Evolutionary conservation across 53 echinoderm and acorn worm genomes (phyloP).

Genomic region (Holothuria leucospilota): DNA sequence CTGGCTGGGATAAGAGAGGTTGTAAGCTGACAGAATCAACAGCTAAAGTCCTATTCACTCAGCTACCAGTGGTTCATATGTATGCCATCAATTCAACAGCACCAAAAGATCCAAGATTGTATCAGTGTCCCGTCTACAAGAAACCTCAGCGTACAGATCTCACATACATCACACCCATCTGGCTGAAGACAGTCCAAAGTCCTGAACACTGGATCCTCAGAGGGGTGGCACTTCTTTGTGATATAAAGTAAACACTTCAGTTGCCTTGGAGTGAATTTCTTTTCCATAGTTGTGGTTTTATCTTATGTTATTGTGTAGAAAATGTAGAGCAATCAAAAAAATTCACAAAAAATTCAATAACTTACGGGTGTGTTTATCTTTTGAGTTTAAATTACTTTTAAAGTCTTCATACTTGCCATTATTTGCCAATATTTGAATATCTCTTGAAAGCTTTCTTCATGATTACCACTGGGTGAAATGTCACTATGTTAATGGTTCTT

Average conservation of each 20-base stretch:
- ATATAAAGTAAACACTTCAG: constrained; percentile 88
- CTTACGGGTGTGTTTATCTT: no score
- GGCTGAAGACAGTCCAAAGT: constrained; percentile 86
- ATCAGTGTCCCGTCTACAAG: constrained; percentile 97
- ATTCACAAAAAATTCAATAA: no score
- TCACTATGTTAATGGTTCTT: no score
- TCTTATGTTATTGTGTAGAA: no score
- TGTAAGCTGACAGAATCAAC: constrained; percentile 95
- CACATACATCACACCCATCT: constrained; percentile 97
- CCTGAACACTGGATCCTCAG: constrained; percentile 96
- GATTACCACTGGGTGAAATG: no score
- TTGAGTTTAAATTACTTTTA: no score
- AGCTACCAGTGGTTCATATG: constrained; percentile 92
- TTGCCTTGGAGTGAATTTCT: no score
- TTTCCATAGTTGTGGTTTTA: no score
- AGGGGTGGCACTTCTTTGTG: constrained; percentile 92
- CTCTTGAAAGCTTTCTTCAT: no score
- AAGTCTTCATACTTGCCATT: no score
- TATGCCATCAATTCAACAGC: constrained; percentile 90
- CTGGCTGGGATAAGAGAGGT: constrained; percentile 97
- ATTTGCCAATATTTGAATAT: no score
- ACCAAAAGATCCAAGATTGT: constrained; percentile 82
- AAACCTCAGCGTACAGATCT: constrained; percentile 92
- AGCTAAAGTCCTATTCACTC: constrained; percentile 94
- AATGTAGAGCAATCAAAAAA: no score